phyloP scores from a whole-genome alignment of 2,797 vertebrate genomes.

The Graptemys geographica region DNA sequence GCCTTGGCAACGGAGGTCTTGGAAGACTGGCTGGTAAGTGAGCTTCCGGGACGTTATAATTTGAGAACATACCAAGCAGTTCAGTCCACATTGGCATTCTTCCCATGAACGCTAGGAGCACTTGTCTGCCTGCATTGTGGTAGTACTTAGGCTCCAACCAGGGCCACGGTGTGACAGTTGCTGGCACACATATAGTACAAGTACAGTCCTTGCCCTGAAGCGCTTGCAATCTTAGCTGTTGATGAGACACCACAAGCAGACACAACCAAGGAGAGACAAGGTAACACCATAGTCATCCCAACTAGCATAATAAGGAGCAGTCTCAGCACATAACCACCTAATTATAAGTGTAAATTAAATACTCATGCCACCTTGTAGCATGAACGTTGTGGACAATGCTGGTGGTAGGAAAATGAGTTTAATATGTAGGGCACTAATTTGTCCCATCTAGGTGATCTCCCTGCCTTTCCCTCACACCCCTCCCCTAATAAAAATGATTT shows the following conservation, averaged over 20 bases:
- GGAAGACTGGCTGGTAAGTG: slow-evolving; percentile 93
- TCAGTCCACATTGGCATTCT: neutral
- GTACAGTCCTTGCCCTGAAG: neutral
- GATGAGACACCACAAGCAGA: neutral
- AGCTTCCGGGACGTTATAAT: neutral
- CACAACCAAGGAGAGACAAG: neutral
- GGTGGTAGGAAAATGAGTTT: neutral
- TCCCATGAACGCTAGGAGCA: neutral
- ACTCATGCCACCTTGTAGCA: neutral
- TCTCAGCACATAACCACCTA: neutral
- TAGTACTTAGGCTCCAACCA: rapidly evolving
- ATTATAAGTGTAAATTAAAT: neutral
- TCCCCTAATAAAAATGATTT: neutral
- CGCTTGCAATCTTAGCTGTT: neutral
- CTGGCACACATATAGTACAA: neutral
- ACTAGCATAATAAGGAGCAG: neutral
- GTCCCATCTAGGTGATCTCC: neutral
- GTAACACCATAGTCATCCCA: neutral
- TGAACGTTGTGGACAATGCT: neutral
- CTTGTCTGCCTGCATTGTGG: rapidly evolving
- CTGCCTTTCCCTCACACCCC: neutral
- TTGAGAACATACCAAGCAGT: rapidly evolving
- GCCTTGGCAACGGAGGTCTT: slow-evolving; percentile 96
- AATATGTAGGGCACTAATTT: neutral
- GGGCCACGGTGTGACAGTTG: neutral